Base-by-base conservation (phyloP, 2,888 invertebrate species). In the Melanotus villosus region DNA sequence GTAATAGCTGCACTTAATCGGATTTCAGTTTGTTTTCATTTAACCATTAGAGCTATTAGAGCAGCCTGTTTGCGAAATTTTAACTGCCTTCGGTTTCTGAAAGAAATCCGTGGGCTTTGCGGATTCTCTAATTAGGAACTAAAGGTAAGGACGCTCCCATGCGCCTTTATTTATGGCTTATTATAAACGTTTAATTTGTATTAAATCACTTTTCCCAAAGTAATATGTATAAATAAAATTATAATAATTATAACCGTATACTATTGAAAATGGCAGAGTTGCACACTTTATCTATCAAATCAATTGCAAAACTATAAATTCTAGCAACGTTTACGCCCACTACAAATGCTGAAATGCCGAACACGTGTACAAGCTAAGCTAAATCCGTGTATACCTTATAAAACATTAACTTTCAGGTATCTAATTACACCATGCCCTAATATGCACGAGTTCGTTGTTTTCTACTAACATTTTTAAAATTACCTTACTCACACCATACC, bases 241-340 rank as follows among this genome's bases (percentile, higher is more conserved):
- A 38, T 38, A 36, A 36, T 62, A 62, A 62, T 62, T 62, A 50
- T 26, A 12, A 14, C 14, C 10, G 23, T 47, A 47, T 62, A 52
- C 32, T 62, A 62, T 62, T 56, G 41, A 43, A 56, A 64, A 41
- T 56, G 45, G 54, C 43, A 64, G 23, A 43, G 43, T 56, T 64
- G 54, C 64, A 45, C 56, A 56, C 56, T 38, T 64, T 64, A 64
- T 64, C 64, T 64, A 64, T 64, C 64, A 64, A 41, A 64, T 64
- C 64, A 64, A 64, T 64, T 64, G 56, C 64, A 64, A 64, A 64
- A 64, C 54, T 19, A 56, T 64, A 54, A 64, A 62, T 47, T 50
- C 32, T 38, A 50, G 38, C 52, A 64, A 52, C 45, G 62, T 21
- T 64, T 56, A 56, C 64, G 56, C 64, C 64, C 34, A 64, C 64